Percentiles rank a stretch among this genome's conserved stretches.
Conservation (phyloP, 2,888 invertebrate species). For the Oithona nana region DNA sequence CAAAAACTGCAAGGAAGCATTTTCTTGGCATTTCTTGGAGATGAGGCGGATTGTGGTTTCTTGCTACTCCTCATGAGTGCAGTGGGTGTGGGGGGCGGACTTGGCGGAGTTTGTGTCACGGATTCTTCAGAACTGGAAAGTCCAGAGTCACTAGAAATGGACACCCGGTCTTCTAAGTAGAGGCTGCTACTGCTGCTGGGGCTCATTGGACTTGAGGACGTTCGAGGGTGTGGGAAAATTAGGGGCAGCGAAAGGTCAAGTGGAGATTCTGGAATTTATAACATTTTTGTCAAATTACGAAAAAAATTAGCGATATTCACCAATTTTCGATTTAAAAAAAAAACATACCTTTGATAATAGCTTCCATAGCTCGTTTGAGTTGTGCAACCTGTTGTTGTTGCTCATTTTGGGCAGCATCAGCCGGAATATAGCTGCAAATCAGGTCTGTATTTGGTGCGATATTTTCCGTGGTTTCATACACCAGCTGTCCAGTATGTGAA, state of each 20-base stretch:
- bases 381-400: not conserved
- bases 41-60: not conserved
- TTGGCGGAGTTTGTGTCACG: not conserved
- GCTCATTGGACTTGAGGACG: no score
- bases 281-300: no score
- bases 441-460: slow-evolving; percentile 10
- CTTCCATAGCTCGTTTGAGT: not conserved
- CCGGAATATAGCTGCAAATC: no score
- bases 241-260: slow-evolving; percentile 3
- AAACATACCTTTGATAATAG: not conserved
- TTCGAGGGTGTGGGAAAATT: no score
- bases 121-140: not conserved
- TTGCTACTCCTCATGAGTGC: not conserved
- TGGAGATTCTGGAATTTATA: not conserved
- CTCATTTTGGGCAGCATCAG: no score
- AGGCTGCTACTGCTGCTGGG: no score
- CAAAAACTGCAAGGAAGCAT: slow-evolving; percentile 82
- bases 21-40: no score
- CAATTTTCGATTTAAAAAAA: not conserved
- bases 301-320: no score
- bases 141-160: slow-evolving; percentile 4
- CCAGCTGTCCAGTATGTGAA: not conserved
- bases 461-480: not conserved
- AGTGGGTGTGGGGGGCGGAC: not conserved
- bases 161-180: not conserved